Evolutionary conservation across 2,797 vertebrate genomes (phyloP).

Genomic region (Molossus molossus): DNA sequence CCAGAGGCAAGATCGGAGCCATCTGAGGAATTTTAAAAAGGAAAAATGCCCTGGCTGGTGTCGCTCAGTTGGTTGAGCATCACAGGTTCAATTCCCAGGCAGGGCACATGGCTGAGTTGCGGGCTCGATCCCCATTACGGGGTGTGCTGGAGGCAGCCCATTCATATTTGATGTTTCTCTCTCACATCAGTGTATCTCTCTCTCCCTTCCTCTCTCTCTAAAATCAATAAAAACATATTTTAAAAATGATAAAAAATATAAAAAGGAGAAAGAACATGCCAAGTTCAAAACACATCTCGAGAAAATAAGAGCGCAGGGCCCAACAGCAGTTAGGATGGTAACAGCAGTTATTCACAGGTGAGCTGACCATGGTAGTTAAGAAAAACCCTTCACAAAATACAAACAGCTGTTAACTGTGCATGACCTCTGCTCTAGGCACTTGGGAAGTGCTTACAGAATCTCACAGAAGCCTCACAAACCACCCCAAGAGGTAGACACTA

Average conservation of each 20-base stretch:
- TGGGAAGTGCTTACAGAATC: neutral
- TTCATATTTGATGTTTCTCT: neutral
- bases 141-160: neutral
- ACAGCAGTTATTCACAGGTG: neutral
- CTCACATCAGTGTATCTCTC: neutral
- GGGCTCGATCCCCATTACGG: neutral
- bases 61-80: neutral
- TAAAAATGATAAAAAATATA: too few relatives aligned
- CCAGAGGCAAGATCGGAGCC: neutral
- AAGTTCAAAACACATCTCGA: constrained; percentile 10
- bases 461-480: neutral
- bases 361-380: neutral
- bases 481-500: too few relatives aligned
- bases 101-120: neutral
- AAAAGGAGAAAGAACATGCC: neutral
- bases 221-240: neutral
- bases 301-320: neutral
- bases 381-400: neutral
- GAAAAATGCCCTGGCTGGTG: neutral
- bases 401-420: neutral
- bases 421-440: neutral
- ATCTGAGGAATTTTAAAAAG: neutral
- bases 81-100: neutral
- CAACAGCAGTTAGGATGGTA: neutral
- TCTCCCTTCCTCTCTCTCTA: neutral